Conservation (phyloP, 2,888 invertebrate genomes). For the Drosophila kuntzei region DNA sequence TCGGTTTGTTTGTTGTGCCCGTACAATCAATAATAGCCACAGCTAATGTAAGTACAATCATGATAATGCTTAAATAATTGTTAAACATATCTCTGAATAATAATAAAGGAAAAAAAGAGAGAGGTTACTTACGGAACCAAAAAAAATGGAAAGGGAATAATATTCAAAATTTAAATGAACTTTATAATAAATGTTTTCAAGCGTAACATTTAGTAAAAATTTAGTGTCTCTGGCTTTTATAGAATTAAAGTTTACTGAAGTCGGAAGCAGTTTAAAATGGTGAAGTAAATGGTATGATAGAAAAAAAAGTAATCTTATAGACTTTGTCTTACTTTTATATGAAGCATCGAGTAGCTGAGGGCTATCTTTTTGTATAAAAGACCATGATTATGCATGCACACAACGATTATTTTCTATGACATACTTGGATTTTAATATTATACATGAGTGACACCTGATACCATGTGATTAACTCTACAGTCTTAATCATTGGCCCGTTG, state of each 20-base stretch:
- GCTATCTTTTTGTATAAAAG: neutral
- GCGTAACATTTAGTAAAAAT: neutral
- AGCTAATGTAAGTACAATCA: slow-evolving; percentile 15
- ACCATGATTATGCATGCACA: slow-evolving; percentile 35
- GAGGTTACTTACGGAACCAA: neutral
- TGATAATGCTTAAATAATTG: slow-evolving; percentile 13
- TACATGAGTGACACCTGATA: slow-evolving; percentile 31
- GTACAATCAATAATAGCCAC: slow-evolving; percentile 23
- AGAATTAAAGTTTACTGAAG: neutral
- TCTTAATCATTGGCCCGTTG: slow-evolving; percentile 26
- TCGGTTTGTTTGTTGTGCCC: slow-evolving; percentile 5
- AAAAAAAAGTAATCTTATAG: neutral
- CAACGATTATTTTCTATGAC: slow-evolving; percentile 49
- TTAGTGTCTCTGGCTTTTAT: neutral
- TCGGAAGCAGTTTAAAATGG: neutral
- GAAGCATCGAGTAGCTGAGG: neutral
- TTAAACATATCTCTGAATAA: neutral
- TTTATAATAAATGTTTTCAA: neutral
- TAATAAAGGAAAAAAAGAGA: neutral
- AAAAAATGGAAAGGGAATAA: neutral
- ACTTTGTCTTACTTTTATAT: slow-evolving; percentile 3
- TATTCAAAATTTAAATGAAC: neutral
- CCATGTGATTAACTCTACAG: slow-evolving; percentile 41
- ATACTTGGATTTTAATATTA: slow-evolving; percentile 40
- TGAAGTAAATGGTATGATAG: neutral